These are phyloP conservation scores for Anas platyrhynchos DNA, from an alignment of 2,113 vertebrate genomes.

Conservation along the genomic window DNA sequence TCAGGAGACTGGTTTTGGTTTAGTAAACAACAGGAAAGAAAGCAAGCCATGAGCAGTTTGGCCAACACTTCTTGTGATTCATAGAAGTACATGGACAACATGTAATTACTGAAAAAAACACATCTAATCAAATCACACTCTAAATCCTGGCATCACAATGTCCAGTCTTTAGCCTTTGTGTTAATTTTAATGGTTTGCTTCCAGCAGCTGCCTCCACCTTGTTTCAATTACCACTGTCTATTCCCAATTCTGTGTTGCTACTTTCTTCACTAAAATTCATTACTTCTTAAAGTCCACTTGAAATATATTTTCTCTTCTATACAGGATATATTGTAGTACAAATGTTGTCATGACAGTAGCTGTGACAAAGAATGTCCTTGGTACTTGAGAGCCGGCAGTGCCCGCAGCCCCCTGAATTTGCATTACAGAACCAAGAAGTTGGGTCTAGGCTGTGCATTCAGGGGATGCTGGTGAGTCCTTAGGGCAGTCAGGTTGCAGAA, in stretches of 20 bases:
- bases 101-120: background rate
- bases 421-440: background rate
- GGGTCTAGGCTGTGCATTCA: background rate
- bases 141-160: background rate
- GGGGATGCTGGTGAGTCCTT: background rate
- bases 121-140: background rate
- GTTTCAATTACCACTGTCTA: background rate
- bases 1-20: background rate
- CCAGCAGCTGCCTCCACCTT: background rate
- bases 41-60: background rate
- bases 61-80: background rate
- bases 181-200: background rate
- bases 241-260: fast-evolving
- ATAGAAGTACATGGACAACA: background rate
- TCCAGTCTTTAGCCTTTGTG: background rate
- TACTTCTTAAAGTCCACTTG: fast-evolving
- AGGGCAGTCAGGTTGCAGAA: fast-evolving
- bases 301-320: background rate
- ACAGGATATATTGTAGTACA: background rate
- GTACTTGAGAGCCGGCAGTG: background rate
- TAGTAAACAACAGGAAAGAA: background rate
- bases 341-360: background rate
- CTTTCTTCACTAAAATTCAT: background rate
- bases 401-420: fast-evolving
- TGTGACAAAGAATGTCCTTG: background rate